Base-by-base conservation (phyloP, 2,113 vertebrate species). In the Bubalus kerabau region DNA sequence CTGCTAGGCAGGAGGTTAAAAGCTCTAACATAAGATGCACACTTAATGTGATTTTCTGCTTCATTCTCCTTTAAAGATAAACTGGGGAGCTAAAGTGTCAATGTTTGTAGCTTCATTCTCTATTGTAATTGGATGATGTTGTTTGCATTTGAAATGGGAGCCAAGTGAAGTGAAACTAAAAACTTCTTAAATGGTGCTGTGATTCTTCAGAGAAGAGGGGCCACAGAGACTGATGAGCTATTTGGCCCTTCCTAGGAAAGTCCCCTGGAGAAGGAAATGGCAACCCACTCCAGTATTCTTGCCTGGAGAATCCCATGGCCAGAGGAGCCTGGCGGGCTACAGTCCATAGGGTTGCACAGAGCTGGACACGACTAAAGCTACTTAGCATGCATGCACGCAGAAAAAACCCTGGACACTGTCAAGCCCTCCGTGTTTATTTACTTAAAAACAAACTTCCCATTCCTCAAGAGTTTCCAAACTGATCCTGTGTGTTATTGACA, bases 401-500 rank as follows among this genome's bases (percentile, higher is more conserved):
- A 36, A 71, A 91, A 48, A 91, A 87, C 6, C 91, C 40, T 1
- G 2, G 94, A 94, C 3, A 23, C 86, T 28, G 90, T 97, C n/a
- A 67, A 96, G 62, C 93, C 93, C 93, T 89, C 95, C 36, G 21
- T 0, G 30, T 97, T 97, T 98, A 97, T 98, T 98, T 98, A 91
- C 93, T 98, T 98, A 97, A 98, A 97, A 98, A 96, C 83, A 98
- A 95, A 94, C 95, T 98, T 96, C 97, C 2, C 4, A 97, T 98
- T 96, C 97, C 90, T 85, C 95, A 64, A 52, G 97, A 98, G 96
- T 98, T 98, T 98, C 98, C 95, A 96, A 97, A 98, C 97, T 97
- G 97, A 98, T 98, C 92, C 93, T 97, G 91, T 60, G 88, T 98
- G 95, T 96, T 99, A 99, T 98, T 98, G 98, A 98, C 98, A 98